Evolutionary conservation across 2,113 vertebrate species (phyloP).

Genomic region (Seriola dumerili): DNA sequence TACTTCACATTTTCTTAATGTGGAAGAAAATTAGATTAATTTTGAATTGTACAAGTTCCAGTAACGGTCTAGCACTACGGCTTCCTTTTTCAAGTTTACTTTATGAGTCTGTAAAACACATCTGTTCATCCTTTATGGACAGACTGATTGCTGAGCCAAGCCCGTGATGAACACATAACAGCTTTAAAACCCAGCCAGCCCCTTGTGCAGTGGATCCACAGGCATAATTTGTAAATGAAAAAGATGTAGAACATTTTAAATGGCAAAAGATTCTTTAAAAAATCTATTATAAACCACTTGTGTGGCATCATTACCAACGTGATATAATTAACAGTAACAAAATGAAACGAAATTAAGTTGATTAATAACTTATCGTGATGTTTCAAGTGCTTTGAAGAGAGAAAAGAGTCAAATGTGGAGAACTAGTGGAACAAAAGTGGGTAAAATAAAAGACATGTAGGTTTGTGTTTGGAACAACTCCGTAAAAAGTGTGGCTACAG

Average conservation of each 20-base stretch:
- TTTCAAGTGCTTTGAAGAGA: constrained; percentile 3
- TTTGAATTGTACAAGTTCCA: constrained; percentile 13
- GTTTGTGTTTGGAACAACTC: constrained; percentile 21
- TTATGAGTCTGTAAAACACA: constrained; percentile 60
- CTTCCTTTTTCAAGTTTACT: constrained; percentile 42
- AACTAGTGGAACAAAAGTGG: neutral
- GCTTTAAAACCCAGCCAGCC: constrained; percentile 30
- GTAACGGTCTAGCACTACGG: neutral
- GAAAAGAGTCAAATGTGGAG: constrained; percentile 1
- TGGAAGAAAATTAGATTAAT: constrained; percentile 4
- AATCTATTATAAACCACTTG: constrained; percentile 41
- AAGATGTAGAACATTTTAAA: constrained; percentile 37
- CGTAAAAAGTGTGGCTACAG: constrained; percentile 31
- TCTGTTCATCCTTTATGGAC: constrained; percentile 64
- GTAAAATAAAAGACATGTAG: constrained; percentile 18
- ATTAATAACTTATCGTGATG: constrained; percentile 2
- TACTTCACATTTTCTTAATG: neutral
- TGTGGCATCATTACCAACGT: constrained; percentile 12
- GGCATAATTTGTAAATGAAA: constrained; percentile 48
- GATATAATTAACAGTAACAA: constrained; percentile 7
- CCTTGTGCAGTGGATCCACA: constrained; percentile 23
- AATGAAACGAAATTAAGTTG: constrained; percentile 21
- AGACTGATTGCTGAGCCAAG: constrained; percentile 53
- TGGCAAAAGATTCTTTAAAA: constrained; percentile 31
- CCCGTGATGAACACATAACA: constrained; percentile 52